These are phyloP conservation scores for Whitmania pigra DNA, from an alignment of 1,140 invertebrate species.

Conservation along the genomic window DNA sequence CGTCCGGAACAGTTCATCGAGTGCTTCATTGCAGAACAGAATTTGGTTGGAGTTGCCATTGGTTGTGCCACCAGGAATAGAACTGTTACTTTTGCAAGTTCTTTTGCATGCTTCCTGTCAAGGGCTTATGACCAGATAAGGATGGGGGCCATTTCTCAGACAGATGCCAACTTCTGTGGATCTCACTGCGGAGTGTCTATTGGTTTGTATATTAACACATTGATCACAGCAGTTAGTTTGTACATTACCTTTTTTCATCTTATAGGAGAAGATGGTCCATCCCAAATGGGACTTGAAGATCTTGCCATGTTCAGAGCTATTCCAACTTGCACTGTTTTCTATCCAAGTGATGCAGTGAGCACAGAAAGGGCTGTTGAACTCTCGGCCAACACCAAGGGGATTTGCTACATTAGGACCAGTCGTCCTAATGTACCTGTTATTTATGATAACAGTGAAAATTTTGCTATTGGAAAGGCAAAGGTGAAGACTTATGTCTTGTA, in stretches of 20 bases:
- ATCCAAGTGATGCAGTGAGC: slow-evolving; percentile 88
- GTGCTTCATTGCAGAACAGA: slow-evolving; percentile 98
- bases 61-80: slow-evolving; percentile 73
- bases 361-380: slow-evolving; percentile 83
- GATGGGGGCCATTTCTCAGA: slow-evolving; percentile 97
- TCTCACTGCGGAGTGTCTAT: slow-evolving; percentile 90
- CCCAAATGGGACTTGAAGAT: slow-evolving; percentile 98
- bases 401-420: slow-evolving; percentile 90
- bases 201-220: slow-evolving; percentile 37
- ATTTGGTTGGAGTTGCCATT: slow-evolving; percentile 86
- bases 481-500: slow-evolving; percentile 32
- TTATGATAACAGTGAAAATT: slow-evolving; percentile 72
- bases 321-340: slow-evolving; percentile 85
- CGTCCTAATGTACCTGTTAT: slow-evolving; percentile 75
- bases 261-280: slow-evolving; percentile 86
- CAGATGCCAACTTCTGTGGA: slow-evolving; percentile 84
- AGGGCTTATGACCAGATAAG: slow-evolving; percentile 89
- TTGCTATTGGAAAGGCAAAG: slow-evolving; percentile 55
- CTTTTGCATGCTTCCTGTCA: slow-evolving; percentile 94
- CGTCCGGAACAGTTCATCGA: slow-evolving; percentile 71
- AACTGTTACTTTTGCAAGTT: slow-evolving; percentile 80
- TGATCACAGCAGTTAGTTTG: not conserved
- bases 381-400: slow-evolving; percentile 79
- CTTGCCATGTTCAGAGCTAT: slow-evolving; percentile 85
- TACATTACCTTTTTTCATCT: too few relatives aligned